These are phyloP conservation scores for Ciconia stormi DNA, from an alignment of 2,113 vertebrate species.

Conservation along the genomic window DNA sequence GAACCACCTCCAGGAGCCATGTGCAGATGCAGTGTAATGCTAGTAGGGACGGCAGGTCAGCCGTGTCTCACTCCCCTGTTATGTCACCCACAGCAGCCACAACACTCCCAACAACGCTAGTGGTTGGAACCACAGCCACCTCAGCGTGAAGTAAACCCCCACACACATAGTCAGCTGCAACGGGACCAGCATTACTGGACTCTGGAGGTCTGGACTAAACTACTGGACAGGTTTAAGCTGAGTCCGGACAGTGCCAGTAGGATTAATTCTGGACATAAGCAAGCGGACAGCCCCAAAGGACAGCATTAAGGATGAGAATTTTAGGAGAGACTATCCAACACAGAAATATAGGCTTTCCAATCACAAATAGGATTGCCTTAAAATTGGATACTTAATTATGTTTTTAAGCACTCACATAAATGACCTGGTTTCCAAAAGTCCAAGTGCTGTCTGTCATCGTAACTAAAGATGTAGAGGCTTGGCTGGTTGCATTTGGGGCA, in stretches of 20 bases:
- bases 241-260: neutral
- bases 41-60: neutral
- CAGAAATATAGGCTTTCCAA: neutral
- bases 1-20: neutral
- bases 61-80: neutral
- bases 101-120: no score
- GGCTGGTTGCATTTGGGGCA: neutral
- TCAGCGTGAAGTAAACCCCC: neutral
- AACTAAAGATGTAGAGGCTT: neutral
- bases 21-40: neutral
- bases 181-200: rapidly evolving
- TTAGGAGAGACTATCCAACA: neutral
- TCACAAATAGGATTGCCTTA: neutral
- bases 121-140: neutral
- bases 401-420: neutral
- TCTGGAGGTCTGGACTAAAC: no score
- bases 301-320: neutral
- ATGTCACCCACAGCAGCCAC: neutral
- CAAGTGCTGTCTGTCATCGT: neutral
- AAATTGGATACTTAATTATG: neutral
- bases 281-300: neutral
- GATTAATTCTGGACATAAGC: neutral
- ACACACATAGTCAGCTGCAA: neutral
- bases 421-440: neutral
- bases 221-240: neutral